Percentiles rank a stretch among this genome's conserved stretches.
Conservation (phyloP, 2,113 vertebrate genomes). For the Gallinago undulata region DNA sequence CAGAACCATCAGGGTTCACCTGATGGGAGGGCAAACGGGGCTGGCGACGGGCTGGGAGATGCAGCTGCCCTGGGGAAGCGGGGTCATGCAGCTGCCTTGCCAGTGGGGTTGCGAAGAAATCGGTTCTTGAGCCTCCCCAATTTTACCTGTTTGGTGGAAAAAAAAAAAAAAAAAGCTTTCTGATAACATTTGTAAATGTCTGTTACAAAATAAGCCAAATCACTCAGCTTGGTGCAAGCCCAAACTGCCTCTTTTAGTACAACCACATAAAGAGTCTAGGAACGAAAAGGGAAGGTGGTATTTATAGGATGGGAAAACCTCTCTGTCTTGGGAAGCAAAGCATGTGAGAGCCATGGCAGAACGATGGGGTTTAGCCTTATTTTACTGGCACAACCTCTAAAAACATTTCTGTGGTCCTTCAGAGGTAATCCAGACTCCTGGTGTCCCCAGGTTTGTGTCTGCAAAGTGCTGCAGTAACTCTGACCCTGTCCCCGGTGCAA, state of each 20-base stretch:
- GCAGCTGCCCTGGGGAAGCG: not conserved
- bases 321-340: not conserved
- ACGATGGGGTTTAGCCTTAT: not conserved
- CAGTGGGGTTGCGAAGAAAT: not conserved
- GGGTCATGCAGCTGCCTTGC: not conserved
- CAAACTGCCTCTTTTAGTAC: not conserved
- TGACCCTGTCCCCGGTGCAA: no score
- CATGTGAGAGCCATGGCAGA: not conserved
- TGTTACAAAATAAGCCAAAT: not conserved
- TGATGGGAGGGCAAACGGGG: not conserved
- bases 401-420: not conserved
- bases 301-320: not conserved
- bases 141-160: not conserved
- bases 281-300: not conserved
- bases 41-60: not conserved
- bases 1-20: not conserved
- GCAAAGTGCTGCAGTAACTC: not conserved
- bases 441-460: not conserved
- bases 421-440: not conserved
- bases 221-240: not conserved
- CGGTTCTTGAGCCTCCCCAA: not conserved
- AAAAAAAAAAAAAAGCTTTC: not conserved
- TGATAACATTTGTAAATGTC: fast-evolving
- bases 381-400: not conserved
- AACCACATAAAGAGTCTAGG: not conserved